These are phyloP conservation scores for Sicus ferrugineus DNA, from an alignment of 2,888 invertebrate species.

Conservation along the genomic window DNA sequence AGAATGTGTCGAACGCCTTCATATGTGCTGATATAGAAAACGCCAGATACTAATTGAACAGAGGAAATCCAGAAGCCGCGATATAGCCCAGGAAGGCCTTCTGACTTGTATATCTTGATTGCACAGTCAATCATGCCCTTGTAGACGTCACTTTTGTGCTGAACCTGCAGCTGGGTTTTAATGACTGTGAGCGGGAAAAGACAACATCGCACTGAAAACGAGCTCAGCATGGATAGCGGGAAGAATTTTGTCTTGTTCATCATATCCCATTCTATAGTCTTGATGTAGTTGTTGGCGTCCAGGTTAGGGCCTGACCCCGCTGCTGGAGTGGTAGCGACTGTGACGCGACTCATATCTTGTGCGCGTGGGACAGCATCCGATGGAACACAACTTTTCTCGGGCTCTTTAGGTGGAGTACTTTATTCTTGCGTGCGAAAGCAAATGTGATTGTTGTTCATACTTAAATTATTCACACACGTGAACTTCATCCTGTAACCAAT, in stretches of 20 bases:
- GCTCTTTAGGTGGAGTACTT: background rate
- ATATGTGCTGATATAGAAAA: slow-evolving; percentile 93
- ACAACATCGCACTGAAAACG: slow-evolving; percentile 70
- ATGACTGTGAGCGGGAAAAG: slow-evolving; percentile 93
- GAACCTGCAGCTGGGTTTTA: slow-evolving; percentile 89
- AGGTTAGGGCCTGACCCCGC: slow-evolving; percentile 43
- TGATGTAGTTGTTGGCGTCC: slow-evolving; percentile 68
- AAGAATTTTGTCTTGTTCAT: slow-evolving; percentile 96
- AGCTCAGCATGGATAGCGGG: slow-evolving; percentile 87
- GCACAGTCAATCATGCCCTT: slow-evolving; percentile 89
- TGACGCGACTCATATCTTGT: slow-evolving; percentile 46
- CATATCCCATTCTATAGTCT: slow-evolving; percentile 97
- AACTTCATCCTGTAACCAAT: background rate
- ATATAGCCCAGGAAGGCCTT: slow-evolving; percentile 88
- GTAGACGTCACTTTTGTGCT: slow-evolving; percentile 83
- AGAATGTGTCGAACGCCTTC: slow-evolving; percentile 88
- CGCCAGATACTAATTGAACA: slow-evolving; percentile 84
- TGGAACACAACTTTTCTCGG: background rate
- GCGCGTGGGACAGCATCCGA: slow-evolving; percentile 10
- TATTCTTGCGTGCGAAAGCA: background rate
- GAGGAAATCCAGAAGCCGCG: slow-evolving; percentile 96
- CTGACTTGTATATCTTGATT: slow-evolving; percentile 81
- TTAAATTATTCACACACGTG: background rate
- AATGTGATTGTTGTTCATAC: slow-evolving; percentile 20
- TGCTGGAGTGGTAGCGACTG: slow-evolving; percentile 44